Evolutionary conservation across 1,140 invertebrate genomes (phyloP).

Genomic region (Trichoplusia ni): DNA sequence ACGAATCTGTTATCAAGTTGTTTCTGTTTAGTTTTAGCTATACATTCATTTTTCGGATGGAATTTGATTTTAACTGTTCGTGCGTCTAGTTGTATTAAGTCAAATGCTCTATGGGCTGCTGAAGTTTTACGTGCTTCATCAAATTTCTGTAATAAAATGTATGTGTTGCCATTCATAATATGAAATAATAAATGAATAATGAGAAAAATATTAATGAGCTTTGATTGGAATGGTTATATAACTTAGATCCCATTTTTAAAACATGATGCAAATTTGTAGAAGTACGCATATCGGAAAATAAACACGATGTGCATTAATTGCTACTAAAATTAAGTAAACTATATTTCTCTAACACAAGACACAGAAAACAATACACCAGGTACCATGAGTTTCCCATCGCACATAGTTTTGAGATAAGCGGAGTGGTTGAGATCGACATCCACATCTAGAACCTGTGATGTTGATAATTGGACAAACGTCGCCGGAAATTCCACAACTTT

Average conservation of each 20-base stretch:
- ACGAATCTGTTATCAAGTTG: slow-evolving; percentile 62
- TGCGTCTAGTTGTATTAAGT: slow-evolving; percentile 44
- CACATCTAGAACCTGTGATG: slow-evolving; percentile 53
- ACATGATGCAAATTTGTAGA: too few species aligned
- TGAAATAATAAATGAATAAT: too few species aligned
- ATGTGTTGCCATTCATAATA: too few species aligned
- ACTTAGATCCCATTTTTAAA: too few species aligned
- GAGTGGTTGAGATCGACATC: slow-evolving; percentile 56
- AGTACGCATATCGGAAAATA: too few species aligned
- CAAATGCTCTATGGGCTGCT: slow-evolving; percentile 66
- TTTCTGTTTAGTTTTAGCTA: slow-evolving; percentile 55
- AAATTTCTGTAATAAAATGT: slow-evolving; percentile 60
- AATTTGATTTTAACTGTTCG: slow-evolving; percentile 60
- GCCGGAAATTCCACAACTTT: slow-evolving; percentile 68
- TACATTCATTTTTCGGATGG: slow-evolving; percentile 64
- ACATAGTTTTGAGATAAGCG: slow-evolving; percentile 67
- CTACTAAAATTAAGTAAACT: too few species aligned
- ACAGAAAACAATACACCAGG: neutral
- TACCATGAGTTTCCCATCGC: slow-evolving; percentile 59
- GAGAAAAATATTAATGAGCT: too few species aligned
- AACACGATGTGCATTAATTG: too few species aligned
- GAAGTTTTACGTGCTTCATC: slow-evolving; percentile 66
- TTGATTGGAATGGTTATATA: too few species aligned
- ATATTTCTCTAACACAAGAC: neutral
- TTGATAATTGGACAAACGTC: slow-evolving; percentile 64